phyloP scores from a whole-genome alignment of 2,113 vertebrate genomes.

The Loxodonta africana region DNA sequence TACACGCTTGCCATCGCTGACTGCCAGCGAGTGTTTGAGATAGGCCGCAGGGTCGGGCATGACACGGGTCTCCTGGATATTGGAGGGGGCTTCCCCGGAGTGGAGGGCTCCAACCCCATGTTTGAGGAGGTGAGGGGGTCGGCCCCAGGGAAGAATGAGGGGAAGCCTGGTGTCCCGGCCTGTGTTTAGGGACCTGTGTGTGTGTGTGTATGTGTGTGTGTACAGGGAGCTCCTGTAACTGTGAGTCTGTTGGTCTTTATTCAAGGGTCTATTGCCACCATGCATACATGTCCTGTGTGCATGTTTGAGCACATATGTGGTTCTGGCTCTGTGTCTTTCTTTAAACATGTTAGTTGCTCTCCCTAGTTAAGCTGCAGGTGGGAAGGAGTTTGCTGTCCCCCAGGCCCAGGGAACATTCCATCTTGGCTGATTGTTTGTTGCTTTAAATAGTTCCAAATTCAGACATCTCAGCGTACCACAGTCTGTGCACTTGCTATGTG shows the following conservation, averaged over 20 bases:
- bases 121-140: constrained; percentile 66
- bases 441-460: not conserved
- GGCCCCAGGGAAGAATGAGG: not conserved
- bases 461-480: not conserved
- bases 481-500: not conserved
- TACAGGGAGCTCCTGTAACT: not conserved
- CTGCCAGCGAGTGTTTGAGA: not conserved
- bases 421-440: not conserved
- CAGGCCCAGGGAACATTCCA: not conserved
- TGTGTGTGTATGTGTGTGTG: not conserved
- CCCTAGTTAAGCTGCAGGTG: not conserved
- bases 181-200: not conserved
- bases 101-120: not conserved
- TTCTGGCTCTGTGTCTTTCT: not conserved
- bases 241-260: not conserved
- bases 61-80: constrained; percentile 58
- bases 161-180: not conserved
- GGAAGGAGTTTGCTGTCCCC: not conserved
- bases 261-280: too few species aligned
- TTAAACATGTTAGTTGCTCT: not conserved
- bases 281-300: too few species aligned
- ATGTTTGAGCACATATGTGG: fast-evolving
- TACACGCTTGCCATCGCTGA: not conserved
- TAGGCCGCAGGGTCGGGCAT: not conserved
- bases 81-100: constrained; percentile 47